phyloP scores from a whole-genome alignment of 2,797 vertebrate species.

The Phoeniculus purpureus region DNA sequence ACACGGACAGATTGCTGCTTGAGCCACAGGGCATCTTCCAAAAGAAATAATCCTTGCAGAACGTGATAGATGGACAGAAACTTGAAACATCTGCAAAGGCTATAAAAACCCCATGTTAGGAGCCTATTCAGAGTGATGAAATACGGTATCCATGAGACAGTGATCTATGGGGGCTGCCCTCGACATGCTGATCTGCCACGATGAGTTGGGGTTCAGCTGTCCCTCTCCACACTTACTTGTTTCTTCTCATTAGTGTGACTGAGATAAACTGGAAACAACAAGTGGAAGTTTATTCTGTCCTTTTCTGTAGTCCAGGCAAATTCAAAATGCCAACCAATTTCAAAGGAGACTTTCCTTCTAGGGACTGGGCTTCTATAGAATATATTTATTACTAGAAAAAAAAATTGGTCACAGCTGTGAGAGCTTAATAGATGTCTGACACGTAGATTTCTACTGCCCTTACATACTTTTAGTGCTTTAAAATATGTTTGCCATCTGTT shows the following conservation, averaged over 20 bases:
- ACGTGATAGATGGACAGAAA: constrained; percentile 73
- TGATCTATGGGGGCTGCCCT: constrained; percentile 26
- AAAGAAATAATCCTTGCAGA: constrained; percentile 60
- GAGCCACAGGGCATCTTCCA: constrained; percentile 74
- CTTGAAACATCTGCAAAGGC: constrained; percentile 72
- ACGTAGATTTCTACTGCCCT: constrained; percentile 32
- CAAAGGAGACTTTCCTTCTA: constrained; percentile 6
- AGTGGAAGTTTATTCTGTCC: constrained; percentile 17
- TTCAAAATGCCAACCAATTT: constrained; percentile 10
- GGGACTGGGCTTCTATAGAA: background rate
- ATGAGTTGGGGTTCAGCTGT: background rate
- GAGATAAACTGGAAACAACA: constrained; percentile 33
- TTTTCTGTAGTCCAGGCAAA: constrained; percentile 5
- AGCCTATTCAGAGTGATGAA: background rate
- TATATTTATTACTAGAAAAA: background rate
- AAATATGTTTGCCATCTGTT: constrained; percentile 70
- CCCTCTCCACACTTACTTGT: constrained; percentile 6
- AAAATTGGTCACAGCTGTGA: constrained; percentile 32
- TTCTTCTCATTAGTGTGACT: constrained; percentile 34
- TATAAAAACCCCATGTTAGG: constrained; percentile 35
- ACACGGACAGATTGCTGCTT: constrained; percentile 68
- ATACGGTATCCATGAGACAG: background rate
- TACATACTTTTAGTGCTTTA: constrained; percentile 32
- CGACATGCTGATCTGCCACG: background rate
- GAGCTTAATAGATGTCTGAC: constrained; percentile 45